Conservation (phyloP, 1,140 invertebrate species). For the Mylabris phalerata region DNA sequence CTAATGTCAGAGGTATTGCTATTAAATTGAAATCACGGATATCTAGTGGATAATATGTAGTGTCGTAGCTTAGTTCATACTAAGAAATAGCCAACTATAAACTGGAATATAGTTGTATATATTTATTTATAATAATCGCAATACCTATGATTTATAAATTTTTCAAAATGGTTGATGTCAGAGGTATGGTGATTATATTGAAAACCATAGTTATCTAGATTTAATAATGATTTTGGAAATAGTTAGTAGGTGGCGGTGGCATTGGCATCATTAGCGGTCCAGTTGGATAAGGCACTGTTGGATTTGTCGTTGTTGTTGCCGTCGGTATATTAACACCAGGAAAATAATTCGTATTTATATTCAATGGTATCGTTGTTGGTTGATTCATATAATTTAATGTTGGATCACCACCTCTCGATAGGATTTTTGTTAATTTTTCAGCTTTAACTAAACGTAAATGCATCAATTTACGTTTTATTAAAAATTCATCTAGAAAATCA, state of each 20-base stretch:
- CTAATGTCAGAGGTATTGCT: no score
- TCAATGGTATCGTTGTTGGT: conserved; percentile 23
- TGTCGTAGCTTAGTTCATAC: no score
- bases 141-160: no score
- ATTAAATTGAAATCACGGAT: no score
- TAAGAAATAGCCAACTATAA: no score
- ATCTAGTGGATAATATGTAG: no score
- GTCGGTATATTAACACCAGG: conserved; percentile 31
- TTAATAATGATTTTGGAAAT: conserved; percentile 39
- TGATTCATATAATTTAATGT: conserved; percentile 37
- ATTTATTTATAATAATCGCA: no score
- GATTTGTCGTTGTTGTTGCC: conserved; percentile 32
- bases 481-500: conserved; percentile 71
- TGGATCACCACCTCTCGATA: conserved; percentile 44
- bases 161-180: no score
- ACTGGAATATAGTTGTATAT: no score
- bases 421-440: conserved; percentile 77
- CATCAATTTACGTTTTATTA: conserved; percentile 64
- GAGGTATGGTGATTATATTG: no score
- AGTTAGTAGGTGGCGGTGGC: conserved; percentile 44
- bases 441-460: conserved; percentile 76
- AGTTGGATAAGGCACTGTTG: conserved; percentile 48
- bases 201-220: no score
- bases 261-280: conserved; percentile 54
- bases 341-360: conserved; percentile 38